Conservation (phyloP, 2,888 invertebrate genomes). For the Gnatocerus cornutus region DNA sequence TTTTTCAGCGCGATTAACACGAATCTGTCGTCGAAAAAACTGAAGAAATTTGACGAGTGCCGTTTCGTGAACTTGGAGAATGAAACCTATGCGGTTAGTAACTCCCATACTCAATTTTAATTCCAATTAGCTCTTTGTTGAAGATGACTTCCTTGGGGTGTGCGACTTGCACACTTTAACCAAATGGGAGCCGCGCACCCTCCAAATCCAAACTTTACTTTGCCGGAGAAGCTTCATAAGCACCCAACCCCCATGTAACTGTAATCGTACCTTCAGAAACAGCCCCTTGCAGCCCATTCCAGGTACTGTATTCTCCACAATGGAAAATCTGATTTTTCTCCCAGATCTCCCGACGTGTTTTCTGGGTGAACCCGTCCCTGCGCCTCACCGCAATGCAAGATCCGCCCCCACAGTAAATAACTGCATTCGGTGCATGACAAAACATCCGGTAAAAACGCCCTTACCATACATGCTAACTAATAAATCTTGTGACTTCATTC, state of each 20-base stretch:
- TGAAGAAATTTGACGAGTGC: constrained; percentile 18
- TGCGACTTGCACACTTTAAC: constrained; percentile 68
- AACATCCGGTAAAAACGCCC: constrained; percentile 44
- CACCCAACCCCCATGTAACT: constrained; percentile 62
- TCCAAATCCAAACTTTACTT: too few species aligned
- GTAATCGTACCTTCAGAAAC: constrained; percentile 40
- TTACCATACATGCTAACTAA: constrained; percentile 29
- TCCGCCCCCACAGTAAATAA: constrained; percentile 25
- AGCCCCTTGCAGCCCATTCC: constrained; percentile 17
- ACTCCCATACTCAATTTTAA: neutral
- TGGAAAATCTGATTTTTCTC: neutral
- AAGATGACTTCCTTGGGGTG: constrained; percentile 66
- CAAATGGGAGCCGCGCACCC: constrained; percentile 70
- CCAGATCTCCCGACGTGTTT: constrained; percentile 71
- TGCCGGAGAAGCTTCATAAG: constrained; percentile 61
- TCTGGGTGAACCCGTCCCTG: constrained; percentile 1
- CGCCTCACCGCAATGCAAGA: constrained; percentile 25
- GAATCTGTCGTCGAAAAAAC: constrained; percentile 8
- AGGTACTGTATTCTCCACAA: constrained; percentile 1
- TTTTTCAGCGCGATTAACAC: constrained; percentile 16
- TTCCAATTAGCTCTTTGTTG: constrained; percentile 14
- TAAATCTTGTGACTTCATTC: constrained; percentile 36
- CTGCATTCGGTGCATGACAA: constrained; percentile 39
- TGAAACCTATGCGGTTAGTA: constrained; percentile 27
- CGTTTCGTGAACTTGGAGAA: constrained; percentile 11